Base-by-base conservation (phyloP, 2,888 invertebrate genomes). In the Antheraea assamensis region DNA sequence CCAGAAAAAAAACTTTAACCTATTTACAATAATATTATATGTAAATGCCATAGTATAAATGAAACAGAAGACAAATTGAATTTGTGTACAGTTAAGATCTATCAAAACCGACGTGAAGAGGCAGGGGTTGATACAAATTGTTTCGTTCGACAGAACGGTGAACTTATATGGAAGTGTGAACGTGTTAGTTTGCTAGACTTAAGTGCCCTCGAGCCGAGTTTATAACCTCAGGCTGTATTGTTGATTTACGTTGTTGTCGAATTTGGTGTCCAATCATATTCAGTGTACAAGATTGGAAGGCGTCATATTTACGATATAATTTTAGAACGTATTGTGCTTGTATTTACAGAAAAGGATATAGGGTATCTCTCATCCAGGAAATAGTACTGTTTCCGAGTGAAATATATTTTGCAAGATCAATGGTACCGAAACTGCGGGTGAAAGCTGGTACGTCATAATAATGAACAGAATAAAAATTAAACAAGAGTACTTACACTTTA, bases 111-210 rank as follows among this genome's bases (percentile, higher is more conserved):
- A 68, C 35, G 4, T 68, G 35, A 35, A n/a, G 68, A 21, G 68
- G 35, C 35, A 35, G 21, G 35, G 68, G 68, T 68, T 68, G 68
- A 68, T 35, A 68, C 68, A 68, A 35, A 68, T 68, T 68, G 68
- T 68, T 68, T 68, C 35, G 35, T 35, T 35, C n/a, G 68, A 68
- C 24, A 68, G 68, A 3, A 68, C 35, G 68, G 35, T 68, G 68
- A n/a, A 68, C 68, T 68, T 35, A 64, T 64, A 64, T 64, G n/a
- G 35, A 68, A 35, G 68, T 68, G 68, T 68, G 68, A 10, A 68
- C 68, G 68, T 68, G 68, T 68, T 68, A 68, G 68, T 68, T 68
- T 68, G 68, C 68, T 66, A 66, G 66, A 31, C 66, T 68, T 68
- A 35, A 68, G 68, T 68, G 68, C 35, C 66, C 31, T n/a, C 68